Conservation (phyloP, 2,113 vertebrate genomes). For the Heterocephalus glaber region DNA sequence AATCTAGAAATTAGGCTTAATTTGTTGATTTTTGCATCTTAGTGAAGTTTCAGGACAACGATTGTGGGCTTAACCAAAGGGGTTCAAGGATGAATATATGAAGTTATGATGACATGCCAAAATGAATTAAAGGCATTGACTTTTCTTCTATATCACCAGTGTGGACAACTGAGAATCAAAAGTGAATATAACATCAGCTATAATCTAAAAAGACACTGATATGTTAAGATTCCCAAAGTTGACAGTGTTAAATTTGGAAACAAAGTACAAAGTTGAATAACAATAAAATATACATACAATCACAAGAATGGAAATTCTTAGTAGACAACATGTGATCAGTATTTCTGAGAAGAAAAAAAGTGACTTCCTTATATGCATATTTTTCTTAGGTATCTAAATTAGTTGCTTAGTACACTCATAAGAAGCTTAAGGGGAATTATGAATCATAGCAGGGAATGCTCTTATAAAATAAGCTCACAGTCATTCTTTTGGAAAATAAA, state of each 20-base stretch:
- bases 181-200: not conserved
- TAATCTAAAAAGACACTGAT: slow-evolving; percentile 29
- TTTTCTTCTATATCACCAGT: not conserved
- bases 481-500: slow-evolving; percentile 76
- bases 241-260: slow-evolving; percentile 51
- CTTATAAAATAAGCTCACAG: slow-evolving; percentile 70
- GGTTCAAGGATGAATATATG: not conserved
- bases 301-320: slow-evolving; percentile 50
- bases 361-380: slow-evolving; percentile 51
- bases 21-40: not conserved
- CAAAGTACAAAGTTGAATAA: slow-evolving; percentile 41
- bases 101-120: not conserved
- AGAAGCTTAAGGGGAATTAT: slow-evolving; percentile 64
- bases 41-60: not conserved
- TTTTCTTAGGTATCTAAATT: slow-evolving; percentile 69
- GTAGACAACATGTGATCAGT: not conserved
- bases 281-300: slow-evolving; percentile 56
- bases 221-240: slow-evolving; percentile 29
- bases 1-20: not conserved
- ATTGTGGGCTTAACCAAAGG: not conserved
- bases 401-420: slow-evolving; percentile 53
- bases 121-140: not conserved
- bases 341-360: slow-evolving; percentile 64
- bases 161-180: slow-evolving; percentile 72
- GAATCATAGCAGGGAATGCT: slow-evolving; percentile 51